Percentiles rank a stretch among this genome's conserved stretches.
phyloP scores from a whole-genome alignment of 2,888 invertebrate species.

The Epirrhoe alternata region DNA sequence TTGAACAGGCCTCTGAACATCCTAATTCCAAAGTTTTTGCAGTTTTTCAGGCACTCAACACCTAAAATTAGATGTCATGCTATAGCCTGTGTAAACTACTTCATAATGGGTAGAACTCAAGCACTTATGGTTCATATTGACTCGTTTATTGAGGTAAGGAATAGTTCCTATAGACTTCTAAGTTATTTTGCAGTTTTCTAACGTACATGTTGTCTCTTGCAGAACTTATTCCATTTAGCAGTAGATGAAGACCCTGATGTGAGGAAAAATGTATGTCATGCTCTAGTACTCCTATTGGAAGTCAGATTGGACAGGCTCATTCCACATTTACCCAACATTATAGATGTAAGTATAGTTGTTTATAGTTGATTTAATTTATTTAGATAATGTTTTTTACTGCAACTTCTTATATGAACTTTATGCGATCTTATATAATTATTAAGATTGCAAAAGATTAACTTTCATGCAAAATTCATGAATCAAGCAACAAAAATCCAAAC shows the following conservation, averaged over 20 bases:
- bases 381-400: neutral
- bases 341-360: conserved; percentile 87
- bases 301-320: conserved; percentile 97
- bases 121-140: conserved; percentile 98
- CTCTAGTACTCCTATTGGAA: conserved; percentile 97
- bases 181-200: neutral
- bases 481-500: neutral
- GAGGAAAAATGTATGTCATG: conserved; percentile 98
- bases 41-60: conserved; percentile 97
- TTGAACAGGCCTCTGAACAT: conserved; percentile 96
- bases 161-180: neutral
- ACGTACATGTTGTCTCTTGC: conserved; percentile 47
- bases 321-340: conserved; percentile 98
- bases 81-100: conserved; percentile 99
- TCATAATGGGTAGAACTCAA: conserved; percentile 96
- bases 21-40: conserved; percentile 98
- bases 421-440: neutral
- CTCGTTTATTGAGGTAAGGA: conserved; percentile 91
- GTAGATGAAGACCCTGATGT: conserved; percentile 98
- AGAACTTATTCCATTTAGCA: conserved; percentile 97
- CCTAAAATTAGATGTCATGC: conserved; percentile 99
- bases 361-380: neutral
- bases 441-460: neutral
- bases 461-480: neutral
- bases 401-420: no score